Conservation (phyloP, 2,888 invertebrate species). For the Drosophila neoperkinsi region DNA sequence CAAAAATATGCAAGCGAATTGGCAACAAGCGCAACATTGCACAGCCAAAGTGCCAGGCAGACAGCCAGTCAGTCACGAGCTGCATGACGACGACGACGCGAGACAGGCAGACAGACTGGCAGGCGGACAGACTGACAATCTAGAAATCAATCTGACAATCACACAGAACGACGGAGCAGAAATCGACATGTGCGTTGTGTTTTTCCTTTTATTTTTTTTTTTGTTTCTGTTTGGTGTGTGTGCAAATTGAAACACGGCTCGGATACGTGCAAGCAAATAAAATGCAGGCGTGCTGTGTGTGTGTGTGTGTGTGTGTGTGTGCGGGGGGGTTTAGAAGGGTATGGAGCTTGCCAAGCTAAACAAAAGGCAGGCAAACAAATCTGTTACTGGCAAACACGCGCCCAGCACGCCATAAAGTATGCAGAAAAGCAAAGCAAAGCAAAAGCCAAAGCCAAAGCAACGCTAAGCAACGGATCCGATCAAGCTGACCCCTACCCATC, state of each 20-base stretch:
- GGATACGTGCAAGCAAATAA: slow-evolving; percentile 72
- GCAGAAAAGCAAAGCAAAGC: slow-evolving; percentile 50
- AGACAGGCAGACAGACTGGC: too few relatives aligned
- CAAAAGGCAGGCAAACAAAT: slow-evolving; percentile 71
- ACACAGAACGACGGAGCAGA: slow-evolving; percentile 38
- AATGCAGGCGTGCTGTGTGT: slow-evolving; percentile 13
- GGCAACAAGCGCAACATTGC: slow-evolving; percentile 19
- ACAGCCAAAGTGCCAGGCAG: slow-evolving; percentile 22
- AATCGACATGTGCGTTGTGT: slow-evolving; percentile 71
- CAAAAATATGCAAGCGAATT: slow-evolving; percentile 48
- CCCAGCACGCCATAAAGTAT: slow-evolving; percentile 73
- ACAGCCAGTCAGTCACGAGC: slow-evolving; percentile 2
- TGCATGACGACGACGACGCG: not conserved
- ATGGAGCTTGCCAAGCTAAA: slow-evolving; percentile 40
- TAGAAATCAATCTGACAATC: slow-evolving; percentile 61
- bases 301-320: not conserved
- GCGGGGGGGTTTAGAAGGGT: not conserved
- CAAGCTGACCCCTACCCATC: slow-evolving; percentile 39
- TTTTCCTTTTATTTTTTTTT: slow-evolving; percentile 21
- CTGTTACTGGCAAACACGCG: slow-evolving; percentile 69
- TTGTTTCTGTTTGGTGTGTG: slow-evolving; percentile 44
- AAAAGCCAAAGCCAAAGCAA: slow-evolving; percentile 18
- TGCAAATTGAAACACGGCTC: slow-evolving; percentile 78
- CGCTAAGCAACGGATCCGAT: slow-evolving; percentile 20
- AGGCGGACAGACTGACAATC: slow-evolving; percentile 32